A percentile compares a stretch with the other conserved stretches of the same genome.
phyloP scores from a whole-genome alignment of 37 sponge, comb jelly and placozoan species.

The Mnemiopsis leidyi region DNA sequence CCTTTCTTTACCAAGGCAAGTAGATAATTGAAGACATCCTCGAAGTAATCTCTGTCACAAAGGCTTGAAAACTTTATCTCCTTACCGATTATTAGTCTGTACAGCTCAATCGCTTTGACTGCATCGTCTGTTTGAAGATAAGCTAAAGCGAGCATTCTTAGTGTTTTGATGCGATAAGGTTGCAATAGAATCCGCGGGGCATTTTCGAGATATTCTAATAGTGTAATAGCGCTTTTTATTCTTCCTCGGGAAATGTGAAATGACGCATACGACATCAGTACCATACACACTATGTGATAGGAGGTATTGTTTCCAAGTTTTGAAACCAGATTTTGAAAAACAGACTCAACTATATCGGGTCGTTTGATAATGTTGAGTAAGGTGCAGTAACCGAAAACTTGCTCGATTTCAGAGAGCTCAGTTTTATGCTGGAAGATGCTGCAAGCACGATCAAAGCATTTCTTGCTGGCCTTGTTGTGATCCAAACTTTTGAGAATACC shows the following conservation, averaged over 20 bases:
- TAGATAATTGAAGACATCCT: conserved; percentile 48
- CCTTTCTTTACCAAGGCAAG: conserved; percentile 3
- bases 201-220: neutral
- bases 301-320: neutral
- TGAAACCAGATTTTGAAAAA: conserved; percentile 14
- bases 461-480: neutral
- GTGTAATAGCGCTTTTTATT: neutral
- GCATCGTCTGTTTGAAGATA: neutral
- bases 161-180: neutral
- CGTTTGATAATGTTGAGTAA: neutral
- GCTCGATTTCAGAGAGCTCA: neutral
- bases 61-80: neutral
- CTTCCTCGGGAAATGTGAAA: neutral
- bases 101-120: neutral
- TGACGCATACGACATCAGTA: conserved; percentile 7
- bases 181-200: neutral
- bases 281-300: conserved; percentile 4
- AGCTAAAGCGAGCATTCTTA: neutral
- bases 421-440: conserved; percentile 21
- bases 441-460: conserved; percentile 12
- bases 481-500: conserved; percentile 35
- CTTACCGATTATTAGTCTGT: neutral
- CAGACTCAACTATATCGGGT: neutral
- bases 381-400: conserved; percentile 45
- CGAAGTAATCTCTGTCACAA: neutral